Evolutionary conservation across 2,113 vertebrate genomes (phyloP), one percentile per base, ranked within the genome.

Genomic region (Leuciscus idus): DNA sequence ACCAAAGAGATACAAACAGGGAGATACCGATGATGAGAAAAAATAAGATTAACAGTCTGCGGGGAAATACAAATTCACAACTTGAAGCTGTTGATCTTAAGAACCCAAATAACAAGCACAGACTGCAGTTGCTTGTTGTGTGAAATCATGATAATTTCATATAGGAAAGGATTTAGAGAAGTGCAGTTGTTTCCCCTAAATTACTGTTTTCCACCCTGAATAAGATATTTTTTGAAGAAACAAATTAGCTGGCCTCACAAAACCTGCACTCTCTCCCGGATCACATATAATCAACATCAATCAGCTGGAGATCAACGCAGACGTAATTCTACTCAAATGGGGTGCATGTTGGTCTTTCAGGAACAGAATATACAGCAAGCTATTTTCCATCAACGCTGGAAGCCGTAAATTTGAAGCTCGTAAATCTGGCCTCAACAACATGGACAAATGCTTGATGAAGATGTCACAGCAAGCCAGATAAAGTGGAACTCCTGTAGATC

Each of bases 381-480:
- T 48, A 82, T 84, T 90, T 91, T 87, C 89, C 88, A 89, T 89
- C 82, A 52, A 86, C 21, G 78, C 43, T 66, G 68, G 57, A 87
- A 83, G 46, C 76, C 86, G 91, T 94, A 93, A 92, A 94, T 94
- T 90, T 90, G 83, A 80, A 10, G 88, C 90, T 92, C 90, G 76
- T 95, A 93, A 95, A 95, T 95, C 91, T 92, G 92, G 91, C 13
- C 92, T 89, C 88, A 81, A 88, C 87, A 89, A 92, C 92, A 93
- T 92, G 92, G 94, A 94, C 92, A 94, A 94, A 95, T 92, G 92
- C 91, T 93, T 94, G 93, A 95, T 94, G 93, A 94, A 94, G 93
- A 95, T 94, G 94, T 93, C 92, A 95, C 91, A 62, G 89, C 88
- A 93, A 93, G 90, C 90, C 81, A 94, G 92, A 95, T 93, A 94